Conservation (phyloP, 2,113 vertebrate species). For the Cepphus grylle region DNA sequence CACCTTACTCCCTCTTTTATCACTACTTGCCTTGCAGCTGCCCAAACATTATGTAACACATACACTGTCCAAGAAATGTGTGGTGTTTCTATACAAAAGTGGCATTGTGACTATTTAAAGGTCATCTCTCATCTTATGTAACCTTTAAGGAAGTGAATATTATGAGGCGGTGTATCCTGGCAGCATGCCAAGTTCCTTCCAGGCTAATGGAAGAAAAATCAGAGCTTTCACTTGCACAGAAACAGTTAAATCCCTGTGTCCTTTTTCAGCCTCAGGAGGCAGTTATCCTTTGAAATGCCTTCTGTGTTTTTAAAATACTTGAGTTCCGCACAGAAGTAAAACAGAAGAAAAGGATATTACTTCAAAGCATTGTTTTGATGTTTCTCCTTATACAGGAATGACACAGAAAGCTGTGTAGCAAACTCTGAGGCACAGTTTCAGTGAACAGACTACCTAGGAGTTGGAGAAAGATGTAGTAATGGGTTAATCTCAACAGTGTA, state of each 20-base stretch:
- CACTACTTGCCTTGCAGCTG: neutral
- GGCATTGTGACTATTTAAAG: neutral
- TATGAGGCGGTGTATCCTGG: neutral
- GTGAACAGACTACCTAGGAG: neutral
- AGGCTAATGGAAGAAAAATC: neutral
- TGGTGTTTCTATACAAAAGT: neutral
- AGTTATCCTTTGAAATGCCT: neutral
- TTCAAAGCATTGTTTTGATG: neutral
- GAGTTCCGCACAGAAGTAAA: neutral
- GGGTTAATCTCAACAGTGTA: neutral
- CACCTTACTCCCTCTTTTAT: neutral
- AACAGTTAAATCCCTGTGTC: neutral
- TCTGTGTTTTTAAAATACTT: conserved; percentile 3
- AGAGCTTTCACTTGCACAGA: neutral
- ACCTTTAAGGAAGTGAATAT: neutral
- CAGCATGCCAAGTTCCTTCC: neutral
- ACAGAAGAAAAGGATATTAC: neutral
- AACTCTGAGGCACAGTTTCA: neutral
- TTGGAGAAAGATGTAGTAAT: neutral
- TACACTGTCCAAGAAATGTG: neutral
- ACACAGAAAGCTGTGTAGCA: neutral
- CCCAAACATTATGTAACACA: neutral
- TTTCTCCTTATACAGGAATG: neutral
- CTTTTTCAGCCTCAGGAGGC: neutral
- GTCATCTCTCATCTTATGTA: neutral